Conservation (phyloP, 2,113 vertebrate genomes). For the Penelope pileata region DNA sequence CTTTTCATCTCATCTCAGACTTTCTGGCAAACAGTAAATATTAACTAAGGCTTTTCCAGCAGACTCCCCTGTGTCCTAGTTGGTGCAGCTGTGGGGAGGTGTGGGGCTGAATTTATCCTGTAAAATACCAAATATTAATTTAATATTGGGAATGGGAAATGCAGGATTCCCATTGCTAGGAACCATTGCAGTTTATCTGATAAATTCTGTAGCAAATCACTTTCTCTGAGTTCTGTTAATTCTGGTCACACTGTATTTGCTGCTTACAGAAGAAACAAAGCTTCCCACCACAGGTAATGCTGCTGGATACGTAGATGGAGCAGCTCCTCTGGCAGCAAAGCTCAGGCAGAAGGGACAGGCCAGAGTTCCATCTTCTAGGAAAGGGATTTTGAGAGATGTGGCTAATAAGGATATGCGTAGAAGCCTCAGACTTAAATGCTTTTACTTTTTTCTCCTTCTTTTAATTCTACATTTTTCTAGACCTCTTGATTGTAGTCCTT, state of each 20-base stretch:
- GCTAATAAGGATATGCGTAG: not conserved
- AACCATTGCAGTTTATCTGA: not conserved
- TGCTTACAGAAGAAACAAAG: not conserved
- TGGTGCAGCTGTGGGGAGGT: not conserved
- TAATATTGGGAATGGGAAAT: rapidly evolving
- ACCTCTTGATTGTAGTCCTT: not conserved
- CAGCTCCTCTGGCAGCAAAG: not conserved
- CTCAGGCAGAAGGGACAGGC: not conserved
- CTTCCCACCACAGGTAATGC: rapidly evolving
- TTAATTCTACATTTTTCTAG: not conserved
- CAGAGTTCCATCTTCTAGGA: not conserved
- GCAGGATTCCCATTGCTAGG: not conserved
- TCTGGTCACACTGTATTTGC: not conserved
- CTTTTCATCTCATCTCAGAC: slow-evolving; percentile 1
- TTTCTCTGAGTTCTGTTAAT: not conserved
- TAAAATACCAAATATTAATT: slow-evolving; percentile 16
- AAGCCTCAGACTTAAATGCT: not conserved
- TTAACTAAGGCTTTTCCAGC: slow-evolving; percentile 1
- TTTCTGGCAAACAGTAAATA: slow-evolving; percentile 41
- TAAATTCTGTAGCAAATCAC: not conserved
- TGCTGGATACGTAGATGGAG: not conserved
- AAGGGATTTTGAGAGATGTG: not conserved
- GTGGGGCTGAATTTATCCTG: slow-evolving; percentile 17
- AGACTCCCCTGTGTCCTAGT: not conserved
- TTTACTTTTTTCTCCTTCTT: not conserved